Conservation (phyloP, 2,888 invertebrate species). For the Tuberolachnus salignus region DNA sequence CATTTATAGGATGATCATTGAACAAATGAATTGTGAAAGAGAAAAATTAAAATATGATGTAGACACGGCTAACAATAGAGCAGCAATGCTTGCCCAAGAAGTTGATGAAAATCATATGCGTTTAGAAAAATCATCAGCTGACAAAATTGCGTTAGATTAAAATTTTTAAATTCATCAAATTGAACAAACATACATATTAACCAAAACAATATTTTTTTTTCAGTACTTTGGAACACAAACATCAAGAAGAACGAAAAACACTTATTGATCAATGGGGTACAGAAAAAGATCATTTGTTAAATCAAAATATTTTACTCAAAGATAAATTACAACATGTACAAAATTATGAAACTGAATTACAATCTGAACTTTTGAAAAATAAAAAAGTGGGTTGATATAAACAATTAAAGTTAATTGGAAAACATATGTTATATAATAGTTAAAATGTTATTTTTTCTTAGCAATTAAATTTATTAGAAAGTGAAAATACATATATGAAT, state of each 20-base stretch:
- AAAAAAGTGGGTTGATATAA: constrained; percentile 65
- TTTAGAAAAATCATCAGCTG: constrained; percentile 77
- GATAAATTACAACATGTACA: constrained; percentile 70
- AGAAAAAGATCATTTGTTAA: constrained; percentile 77
- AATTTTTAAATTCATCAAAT: neutral
- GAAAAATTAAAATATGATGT: constrained; percentile 81
- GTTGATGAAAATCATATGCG: constrained; percentile 88
- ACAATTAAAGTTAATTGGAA: neutral
- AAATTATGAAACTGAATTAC: constrained; percentile 72
- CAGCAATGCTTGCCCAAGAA: constrained; percentile 82
- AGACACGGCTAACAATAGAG: constrained; percentile 80
- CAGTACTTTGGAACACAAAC: constrained; percentile 75
- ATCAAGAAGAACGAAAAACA: constrained; percentile 76
- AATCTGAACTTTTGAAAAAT: constrained; percentile 69
- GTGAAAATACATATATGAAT: constrained; percentile 58
- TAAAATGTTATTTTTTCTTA: constrained; percentile 45
- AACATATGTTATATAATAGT: constrained; percentile 2
- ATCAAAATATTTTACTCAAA: constrained; percentile 67
- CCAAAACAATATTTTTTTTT: constrained; percentile 30
- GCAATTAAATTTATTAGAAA: constrained; percentile 59
- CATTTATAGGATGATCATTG: constrained; percentile 65
- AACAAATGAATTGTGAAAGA: constrained; percentile 76
- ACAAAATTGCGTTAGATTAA: constrained; percentile 66
- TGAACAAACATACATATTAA: neutral
- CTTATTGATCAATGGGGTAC: constrained; percentile 72